Percentiles rank a stretch among this genome's conserved stretches.
Conservation (phyloP, 2,888 invertebrate genomes). For the Hypselothyrea guttata region DNA sequence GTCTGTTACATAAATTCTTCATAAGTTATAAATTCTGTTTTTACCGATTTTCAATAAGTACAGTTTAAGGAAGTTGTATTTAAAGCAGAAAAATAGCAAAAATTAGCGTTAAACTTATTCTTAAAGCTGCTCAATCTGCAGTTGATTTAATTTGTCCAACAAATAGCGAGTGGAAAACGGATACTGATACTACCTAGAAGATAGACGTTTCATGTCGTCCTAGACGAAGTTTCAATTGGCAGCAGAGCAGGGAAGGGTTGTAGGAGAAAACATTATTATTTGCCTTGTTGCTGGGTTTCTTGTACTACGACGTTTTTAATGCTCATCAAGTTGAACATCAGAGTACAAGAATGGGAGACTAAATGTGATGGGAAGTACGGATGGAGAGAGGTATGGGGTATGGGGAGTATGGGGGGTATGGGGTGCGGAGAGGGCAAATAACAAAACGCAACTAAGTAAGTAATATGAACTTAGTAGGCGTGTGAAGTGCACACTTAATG, state of each 20-base stretch:
- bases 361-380: background rate
- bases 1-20: too few relatives aligned
- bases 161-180: too few relatives aligned
- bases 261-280: too few relatives aligned
- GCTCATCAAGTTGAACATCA: background rate
- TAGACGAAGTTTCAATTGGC: too few relatives aligned
- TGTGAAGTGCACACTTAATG: conserved; percentile 67
- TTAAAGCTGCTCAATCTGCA: too few relatives aligned
- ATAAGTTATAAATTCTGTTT: too few relatives aligned
- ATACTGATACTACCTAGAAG: background rate
- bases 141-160: too few relatives aligned
- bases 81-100: too few relatives aligned
- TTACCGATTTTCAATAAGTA: too few relatives aligned
- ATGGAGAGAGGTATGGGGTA: background rate
- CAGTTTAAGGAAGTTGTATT: too few relatives aligned
- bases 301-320: background rate
- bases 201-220: background rate
- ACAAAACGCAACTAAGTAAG: conserved; percentile 66
- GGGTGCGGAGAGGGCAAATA: conserved; percentile 2
- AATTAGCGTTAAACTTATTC: too few relatives aligned
- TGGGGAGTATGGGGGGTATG: background rate
- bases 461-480: conserved; percentile 71
- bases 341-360: background rate
- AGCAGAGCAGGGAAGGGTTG: too few relatives aligned
- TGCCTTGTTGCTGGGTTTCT: background rate